phyloP scores from a whole-genome alignment of 2,888 invertebrate genomes.

The Napeogenes inachia region DNA sequence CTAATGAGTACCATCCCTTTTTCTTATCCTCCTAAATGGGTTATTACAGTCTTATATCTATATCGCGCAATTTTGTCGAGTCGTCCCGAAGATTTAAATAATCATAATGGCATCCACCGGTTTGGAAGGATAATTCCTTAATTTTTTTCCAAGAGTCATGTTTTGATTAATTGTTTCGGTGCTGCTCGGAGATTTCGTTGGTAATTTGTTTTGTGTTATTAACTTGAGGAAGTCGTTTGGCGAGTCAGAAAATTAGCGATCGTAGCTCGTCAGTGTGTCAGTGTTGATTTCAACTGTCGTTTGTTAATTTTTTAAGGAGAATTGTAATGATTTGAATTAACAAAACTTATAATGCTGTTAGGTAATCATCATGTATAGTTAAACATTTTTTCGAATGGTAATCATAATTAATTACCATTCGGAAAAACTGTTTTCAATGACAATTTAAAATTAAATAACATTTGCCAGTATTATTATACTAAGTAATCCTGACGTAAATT shows the following conservation, averaged over 20 bases:
- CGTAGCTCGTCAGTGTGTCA: constrained; percentile 18
- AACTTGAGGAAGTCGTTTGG: constrained; percentile 70
- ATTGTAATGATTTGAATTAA: background rate
- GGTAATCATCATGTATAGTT: no score
- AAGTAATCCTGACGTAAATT: background rate
- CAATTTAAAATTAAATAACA: no score
- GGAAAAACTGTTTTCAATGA: no score
- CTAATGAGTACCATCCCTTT: constrained; percentile 78
- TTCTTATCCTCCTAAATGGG: constrained; percentile 78
- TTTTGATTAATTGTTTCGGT: constrained; percentile 71
- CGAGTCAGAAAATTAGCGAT: constrained; percentile 52
- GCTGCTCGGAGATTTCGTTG: constrained; percentile 54
- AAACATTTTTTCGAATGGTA: no score
- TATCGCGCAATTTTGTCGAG: constrained; percentile 61
- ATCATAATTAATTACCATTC: no score
- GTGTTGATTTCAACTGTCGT: constrained; percentile 13
- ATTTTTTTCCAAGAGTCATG: constrained; percentile 55
- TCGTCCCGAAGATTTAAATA: constrained; percentile 72
- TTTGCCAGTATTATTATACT: background rate
- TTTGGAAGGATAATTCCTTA: constrained; percentile 53
- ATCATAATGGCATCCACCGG: constrained; percentile 56
- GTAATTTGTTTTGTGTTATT: constrained; percentile 73
- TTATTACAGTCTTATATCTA: constrained; percentile 74
- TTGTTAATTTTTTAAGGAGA: constrained; percentile 6
- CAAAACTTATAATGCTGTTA: no score